A percentile compares a stretch with the other conserved stretches of the same genome.
Evolutionary conservation across 2,888 invertebrate species (phyloP).

Genomic region (Invenusta paracnida): DNA sequence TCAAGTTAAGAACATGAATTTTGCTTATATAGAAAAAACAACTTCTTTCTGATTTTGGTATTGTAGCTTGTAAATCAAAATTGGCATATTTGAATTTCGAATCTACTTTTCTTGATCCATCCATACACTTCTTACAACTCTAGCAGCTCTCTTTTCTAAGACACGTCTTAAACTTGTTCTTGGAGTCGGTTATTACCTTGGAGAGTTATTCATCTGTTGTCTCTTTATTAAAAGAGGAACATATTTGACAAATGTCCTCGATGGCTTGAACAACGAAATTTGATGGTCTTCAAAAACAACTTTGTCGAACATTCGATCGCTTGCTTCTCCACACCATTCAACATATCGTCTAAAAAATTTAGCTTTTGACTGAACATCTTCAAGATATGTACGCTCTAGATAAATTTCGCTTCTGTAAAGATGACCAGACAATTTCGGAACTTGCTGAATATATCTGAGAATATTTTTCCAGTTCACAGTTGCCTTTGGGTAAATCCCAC

Average conservation of each 20-base stretch:
- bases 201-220: conserved; percentile 12
- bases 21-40: conserved; percentile 23
- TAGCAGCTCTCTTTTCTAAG: conserved; percentile 5
- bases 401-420: neutral
- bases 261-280: conserved; percentile 20
- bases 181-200: too few relatives aligned
- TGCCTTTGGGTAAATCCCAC: conserved; percentile 10
- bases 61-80: conserved; percentile 23
- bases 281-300: conserved; percentile 22
- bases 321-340: conserved; percentile 22
- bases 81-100: conserved; percentile 17
- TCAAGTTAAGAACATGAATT: conserved; percentile 21
- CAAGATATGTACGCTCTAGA: neutral
- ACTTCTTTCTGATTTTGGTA: conserved; percentile 22
- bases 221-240: conserved; percentile 13
- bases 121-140: conserved; percentile 14
- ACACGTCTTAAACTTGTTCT: conserved; percentile 5
- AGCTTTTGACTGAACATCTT: conserved; percentile 6
- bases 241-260: conserved; percentile 21
- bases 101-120: conserved; percentile 8
- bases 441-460: conserved; percentile 4
- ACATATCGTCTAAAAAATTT: neutral
- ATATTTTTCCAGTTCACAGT: conserved; percentile 23
- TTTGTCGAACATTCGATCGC: conserved; percentile 23
- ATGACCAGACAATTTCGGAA: neutral